Percentiles rank a stretch among this genome's conserved stretches.
Evolutionary conservation across 2,113 vertebrate genomes (phyloP).

Genomic region (Marmota flaviventris): DNA sequence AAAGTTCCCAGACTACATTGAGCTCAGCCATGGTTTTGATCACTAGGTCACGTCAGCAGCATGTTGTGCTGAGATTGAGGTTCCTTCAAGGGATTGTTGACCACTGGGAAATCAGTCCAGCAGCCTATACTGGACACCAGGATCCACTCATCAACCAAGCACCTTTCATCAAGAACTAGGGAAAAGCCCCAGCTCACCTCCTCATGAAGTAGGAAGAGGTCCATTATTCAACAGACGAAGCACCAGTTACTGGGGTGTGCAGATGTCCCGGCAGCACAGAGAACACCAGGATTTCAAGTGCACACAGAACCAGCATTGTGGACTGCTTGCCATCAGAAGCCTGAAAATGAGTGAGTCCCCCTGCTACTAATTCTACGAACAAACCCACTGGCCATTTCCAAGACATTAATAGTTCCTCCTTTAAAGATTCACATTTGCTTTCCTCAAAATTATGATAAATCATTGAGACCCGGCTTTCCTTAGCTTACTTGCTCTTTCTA

Average conservation of each 20-base stretch:
- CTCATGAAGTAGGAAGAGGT: neutral
- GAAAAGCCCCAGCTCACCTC: neutral
- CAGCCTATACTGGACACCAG: neutral
- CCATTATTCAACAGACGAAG: neutral
- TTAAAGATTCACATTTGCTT: neutral
- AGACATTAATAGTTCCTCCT: neutral
- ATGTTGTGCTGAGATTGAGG: rapidly evolving
- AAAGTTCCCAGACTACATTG: too few relatives aligned
- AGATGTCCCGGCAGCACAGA: neutral
- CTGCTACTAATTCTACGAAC: neutral
- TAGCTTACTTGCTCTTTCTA: neutral
- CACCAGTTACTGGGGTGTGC: neutral
- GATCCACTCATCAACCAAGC: neutral
- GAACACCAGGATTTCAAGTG: rapidly evolving
- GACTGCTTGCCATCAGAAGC: neutral
- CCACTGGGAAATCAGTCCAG: neutral
- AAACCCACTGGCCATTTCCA: neutral
- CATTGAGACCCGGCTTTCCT: neutral
- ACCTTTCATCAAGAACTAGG: neutral
- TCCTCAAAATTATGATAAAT: neutral
- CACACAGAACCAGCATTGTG: neutral
- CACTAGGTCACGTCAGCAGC: neutral
- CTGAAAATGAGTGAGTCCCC: neutral
- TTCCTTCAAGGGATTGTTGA: neutral
- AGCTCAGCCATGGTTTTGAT: neutral